Conservation (phyloP, 2,113 vertebrate species). For the Amia ocellicauda region DNA sequence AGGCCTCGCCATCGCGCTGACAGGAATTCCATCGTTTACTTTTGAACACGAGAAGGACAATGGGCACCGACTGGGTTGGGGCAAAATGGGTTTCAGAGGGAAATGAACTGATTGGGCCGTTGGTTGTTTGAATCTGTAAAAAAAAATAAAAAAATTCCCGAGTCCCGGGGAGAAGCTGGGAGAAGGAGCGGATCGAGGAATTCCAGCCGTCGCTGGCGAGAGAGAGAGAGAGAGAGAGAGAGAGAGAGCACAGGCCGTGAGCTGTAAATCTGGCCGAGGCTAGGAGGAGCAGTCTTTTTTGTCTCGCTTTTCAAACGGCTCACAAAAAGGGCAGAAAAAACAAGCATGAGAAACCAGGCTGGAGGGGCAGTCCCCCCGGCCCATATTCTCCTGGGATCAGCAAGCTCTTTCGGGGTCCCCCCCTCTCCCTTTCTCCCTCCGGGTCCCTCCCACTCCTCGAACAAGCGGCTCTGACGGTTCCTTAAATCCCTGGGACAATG, state of each 20-base stretch:
- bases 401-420: constrained; percentile 35
- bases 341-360: constrained; percentile 49
- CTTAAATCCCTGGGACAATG: constrained; percentile 36
- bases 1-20: too few species aligned
- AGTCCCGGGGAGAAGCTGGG: too few species aligned
- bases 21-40: too few species aligned
- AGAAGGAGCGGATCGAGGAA: too few species aligned
- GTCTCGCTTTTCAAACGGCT: constrained; percentile 38
- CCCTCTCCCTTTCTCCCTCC: constrained; percentile 24
- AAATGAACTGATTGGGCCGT: too few species aligned
- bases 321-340: constrained; percentile 43
- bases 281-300: constrained; percentile 29
- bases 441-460: constrained; percentile 32
- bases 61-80: too few species aligned
- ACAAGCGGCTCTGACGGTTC: constrained; percentile 20
- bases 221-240: too few species aligned
- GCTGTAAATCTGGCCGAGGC: background rate
- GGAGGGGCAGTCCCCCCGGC: constrained; percentile 42
- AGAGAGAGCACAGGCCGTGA: too few species aligned
- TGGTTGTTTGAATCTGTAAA: background rate
- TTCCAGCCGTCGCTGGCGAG: too few species aligned
- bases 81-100: too few species aligned
- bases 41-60: too few species aligned
- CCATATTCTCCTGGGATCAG: constrained; percentile 46
- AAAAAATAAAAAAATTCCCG: too few species aligned